These are phyloP conservation scores for Carcharodon carcharias DNA, from an alignment of 2,797 vertebrate species.

Conservation along the genomic window DNA sequence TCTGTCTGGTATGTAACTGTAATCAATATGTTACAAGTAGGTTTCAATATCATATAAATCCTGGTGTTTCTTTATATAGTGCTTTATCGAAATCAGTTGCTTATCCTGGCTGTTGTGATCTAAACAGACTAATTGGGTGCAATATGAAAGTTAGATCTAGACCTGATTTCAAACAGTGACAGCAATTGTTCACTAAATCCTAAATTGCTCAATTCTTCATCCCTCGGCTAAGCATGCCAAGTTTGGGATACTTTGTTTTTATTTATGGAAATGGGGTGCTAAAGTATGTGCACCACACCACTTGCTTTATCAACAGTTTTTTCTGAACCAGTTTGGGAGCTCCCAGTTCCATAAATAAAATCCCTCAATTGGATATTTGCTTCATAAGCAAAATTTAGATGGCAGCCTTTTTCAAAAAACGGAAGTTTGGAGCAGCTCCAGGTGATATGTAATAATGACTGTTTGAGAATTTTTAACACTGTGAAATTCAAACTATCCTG, in stretches of 20 bases:
- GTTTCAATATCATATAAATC: background rate
- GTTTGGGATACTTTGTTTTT: background rate
- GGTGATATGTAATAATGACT: background rate
- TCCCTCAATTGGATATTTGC: background rate
- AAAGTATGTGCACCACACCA: background rate
- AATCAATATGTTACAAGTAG: background rate
- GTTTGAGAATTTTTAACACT: background rate
- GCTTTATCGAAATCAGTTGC: background rate
- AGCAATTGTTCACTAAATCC: background rate
- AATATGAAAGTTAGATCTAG: background rate
- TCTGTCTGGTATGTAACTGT: constrained; percentile 9
- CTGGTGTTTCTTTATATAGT: background rate
- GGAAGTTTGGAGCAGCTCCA: background rate
- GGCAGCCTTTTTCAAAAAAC: background rate
- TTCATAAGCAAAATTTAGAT: background rate
- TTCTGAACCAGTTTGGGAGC: background rate
- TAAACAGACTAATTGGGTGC: background rate
- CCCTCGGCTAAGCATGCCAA: background rate
- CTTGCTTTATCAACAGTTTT: background rate
- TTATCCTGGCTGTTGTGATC: background rate
- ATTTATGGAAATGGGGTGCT: background rate
- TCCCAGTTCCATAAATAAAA: background rate
- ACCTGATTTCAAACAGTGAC: background rate
- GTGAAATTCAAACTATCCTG: background rate
- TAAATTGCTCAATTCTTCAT: background rate